phyloP scores from a whole-genome alignment of 2,888 invertebrate genomes.

The Eumacrocentrus americanus region DNA sequence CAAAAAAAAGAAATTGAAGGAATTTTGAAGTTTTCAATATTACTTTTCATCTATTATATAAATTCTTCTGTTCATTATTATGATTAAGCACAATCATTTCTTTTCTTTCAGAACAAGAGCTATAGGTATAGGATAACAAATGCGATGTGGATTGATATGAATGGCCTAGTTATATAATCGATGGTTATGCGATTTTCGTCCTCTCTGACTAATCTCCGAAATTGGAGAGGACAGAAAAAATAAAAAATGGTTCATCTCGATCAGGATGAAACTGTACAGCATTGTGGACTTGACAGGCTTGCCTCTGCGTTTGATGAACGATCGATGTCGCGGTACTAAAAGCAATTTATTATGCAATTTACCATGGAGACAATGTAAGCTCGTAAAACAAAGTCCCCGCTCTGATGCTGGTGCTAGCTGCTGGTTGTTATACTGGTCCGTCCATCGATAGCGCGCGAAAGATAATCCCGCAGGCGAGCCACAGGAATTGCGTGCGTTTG shows the following conservation, averaged over 20 bases:
- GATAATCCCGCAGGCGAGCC: constrained; percentile 37
- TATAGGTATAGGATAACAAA: too few relatives aligned
- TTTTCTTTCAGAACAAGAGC: neutral
- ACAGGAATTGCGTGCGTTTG: constrained; percentile 26
- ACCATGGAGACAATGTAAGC: constrained; percentile 35
- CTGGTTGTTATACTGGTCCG: constrained; percentile 9
- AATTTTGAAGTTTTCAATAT: too few relatives aligned
- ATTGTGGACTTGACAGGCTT: constrained; percentile 23
- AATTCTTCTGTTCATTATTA: too few relatives aligned
- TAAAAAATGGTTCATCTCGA: neutral
- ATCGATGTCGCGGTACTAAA: constrained; percentile 28
- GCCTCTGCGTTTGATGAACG: constrained; percentile 28
- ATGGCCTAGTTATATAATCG: constrained; percentile 2
- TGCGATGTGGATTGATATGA: constrained; percentile 6
- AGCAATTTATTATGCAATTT: constrained; percentile 37
- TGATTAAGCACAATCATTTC: too few relatives aligned
- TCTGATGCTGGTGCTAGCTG: constrained; percentile 10
- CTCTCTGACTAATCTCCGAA: constrained; percentile 10
- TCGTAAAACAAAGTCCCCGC: constrained; percentile 40
- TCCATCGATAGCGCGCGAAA: constrained; percentile 33
- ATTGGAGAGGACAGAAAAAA: neutral
- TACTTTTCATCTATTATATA: too few relatives aligned
- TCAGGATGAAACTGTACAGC: constrained; percentile 11
- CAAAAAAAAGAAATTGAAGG: too few relatives aligned
- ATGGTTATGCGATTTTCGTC: constrained; percentile 12